A percentile compares a stretch with the other conserved stretches of the same genome.
Conservation (phyloP, 53 echinoderm and acorn worm genomes). For the Hippasteria phrygiana region DNA sequence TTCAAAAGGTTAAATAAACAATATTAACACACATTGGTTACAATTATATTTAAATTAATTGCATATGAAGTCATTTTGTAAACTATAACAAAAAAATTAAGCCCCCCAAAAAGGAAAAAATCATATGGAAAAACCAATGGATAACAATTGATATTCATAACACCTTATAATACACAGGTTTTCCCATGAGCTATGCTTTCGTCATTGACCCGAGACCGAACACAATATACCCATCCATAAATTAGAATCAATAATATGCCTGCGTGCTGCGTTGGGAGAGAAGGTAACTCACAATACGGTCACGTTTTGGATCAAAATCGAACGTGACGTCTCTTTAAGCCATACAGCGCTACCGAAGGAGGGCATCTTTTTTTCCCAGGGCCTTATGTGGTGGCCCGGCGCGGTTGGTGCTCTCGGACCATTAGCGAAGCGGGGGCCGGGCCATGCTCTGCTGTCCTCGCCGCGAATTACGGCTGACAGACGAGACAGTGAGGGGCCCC, state of each 20-base stretch:
- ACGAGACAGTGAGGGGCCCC: background rate
- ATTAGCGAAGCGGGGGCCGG: background rate
- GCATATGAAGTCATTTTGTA: too few species aligned
- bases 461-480: background rate
- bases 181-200: background rate
- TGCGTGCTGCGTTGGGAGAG: background rate
- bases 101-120: too few species aligned
- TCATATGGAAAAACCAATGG: too few species aligned
- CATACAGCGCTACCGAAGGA: background rate
- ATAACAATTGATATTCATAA: too few species aligned
- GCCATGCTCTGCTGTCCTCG: background rate
- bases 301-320: conserved; percentile 12
- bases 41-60: too few species aligned
- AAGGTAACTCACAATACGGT: background rate
- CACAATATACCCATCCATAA: background rate
- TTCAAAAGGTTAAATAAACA: too few species aligned
- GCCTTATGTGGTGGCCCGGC: background rate
- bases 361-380: background rate
- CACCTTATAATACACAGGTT: background rate
- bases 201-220: background rate
- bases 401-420: background rate
- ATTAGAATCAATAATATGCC: conserved; percentile 2
- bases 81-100: too few species aligned
- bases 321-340: background rate
- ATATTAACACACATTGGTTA: too few species aligned